Evolutionary conservation across 2,113 vertebrate species (phyloP).

Genomic region (Orthonyx spaldingii): DNA sequence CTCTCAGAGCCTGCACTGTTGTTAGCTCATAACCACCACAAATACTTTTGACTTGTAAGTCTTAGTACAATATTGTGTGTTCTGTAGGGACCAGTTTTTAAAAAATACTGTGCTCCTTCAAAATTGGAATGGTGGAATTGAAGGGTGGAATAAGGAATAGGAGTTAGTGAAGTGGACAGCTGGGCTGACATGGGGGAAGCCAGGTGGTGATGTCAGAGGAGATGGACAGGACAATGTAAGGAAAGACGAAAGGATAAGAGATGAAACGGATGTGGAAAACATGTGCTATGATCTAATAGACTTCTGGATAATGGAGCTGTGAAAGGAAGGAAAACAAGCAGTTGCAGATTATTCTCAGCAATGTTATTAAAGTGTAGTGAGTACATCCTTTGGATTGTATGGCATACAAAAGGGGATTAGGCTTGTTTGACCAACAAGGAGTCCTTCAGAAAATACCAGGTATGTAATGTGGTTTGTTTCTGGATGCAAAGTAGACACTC

Average conservation of each 20-base stretch:
- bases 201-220: not conserved
- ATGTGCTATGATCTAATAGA: not conserved
- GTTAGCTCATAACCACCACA: accelerated
- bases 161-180: not conserved
- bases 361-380: not conserved
- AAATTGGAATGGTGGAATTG: not conserved
- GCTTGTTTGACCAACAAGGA: not conserved
- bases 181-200: not conserved
- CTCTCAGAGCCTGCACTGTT: not conserved
- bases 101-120: accelerated
- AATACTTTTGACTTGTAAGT: not conserved
- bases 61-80: accelerated
- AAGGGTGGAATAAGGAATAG: not conserved
- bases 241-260: slow-evolving; percentile 35
- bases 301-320: not conserved
- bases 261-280: not conserved
- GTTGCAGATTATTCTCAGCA: not conserved
- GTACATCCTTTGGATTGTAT: not conserved
- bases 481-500: not conserved
- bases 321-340: slow-evolving; percentile 28
- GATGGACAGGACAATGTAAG: slow-evolving; percentile 29
- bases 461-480: not conserved
- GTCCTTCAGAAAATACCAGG: not conserved
- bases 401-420: not conserved
- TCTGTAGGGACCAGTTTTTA: not conserved